Evolutionary conservation across 2,113 vertebrate genomes (phyloP).

Genomic region (Hippotragus niger): DNA sequence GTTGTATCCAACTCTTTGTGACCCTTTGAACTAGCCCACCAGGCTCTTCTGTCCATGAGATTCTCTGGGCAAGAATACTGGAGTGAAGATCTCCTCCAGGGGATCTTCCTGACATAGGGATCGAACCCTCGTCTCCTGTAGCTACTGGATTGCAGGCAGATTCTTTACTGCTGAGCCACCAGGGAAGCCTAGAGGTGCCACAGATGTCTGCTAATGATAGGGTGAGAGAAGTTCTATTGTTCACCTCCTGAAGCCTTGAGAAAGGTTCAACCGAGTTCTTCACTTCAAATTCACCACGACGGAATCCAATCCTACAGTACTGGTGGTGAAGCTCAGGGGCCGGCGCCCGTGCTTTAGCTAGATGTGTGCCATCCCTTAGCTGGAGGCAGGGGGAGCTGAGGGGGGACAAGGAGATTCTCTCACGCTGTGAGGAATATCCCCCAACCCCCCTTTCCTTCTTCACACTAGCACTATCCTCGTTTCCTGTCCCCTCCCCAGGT

Average conservation of each 20-base stretch:
- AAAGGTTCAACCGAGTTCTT: background rate
- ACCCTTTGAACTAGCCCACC: background rate
- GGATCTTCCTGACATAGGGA: background rate
- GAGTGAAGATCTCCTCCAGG: background rate
- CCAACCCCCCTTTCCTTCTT: background rate
- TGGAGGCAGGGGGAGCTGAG: background rate
- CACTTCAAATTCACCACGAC: background rate
- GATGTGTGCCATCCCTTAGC: background rate
- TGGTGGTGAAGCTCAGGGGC: background rate
- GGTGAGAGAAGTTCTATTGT: background rate
- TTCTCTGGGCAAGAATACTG: background rate
- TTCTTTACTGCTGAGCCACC: background rate
- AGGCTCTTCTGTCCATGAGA: background rate
- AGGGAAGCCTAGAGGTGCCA: background rate
- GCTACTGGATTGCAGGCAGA: background rate
- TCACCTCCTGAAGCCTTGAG: background rate
- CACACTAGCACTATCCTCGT: no score
- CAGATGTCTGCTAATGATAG: background rate
- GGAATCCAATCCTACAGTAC: background rate
- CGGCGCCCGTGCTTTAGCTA: rapidly evolving
- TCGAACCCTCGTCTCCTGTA: background rate
- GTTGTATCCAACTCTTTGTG: background rate
- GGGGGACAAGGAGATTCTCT: no score
- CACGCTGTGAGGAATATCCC: no score
- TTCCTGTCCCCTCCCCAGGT: background rate